A percentile compares a stretch with the other conserved stretches of the same genome.
phyloP scores from a whole-genome alignment of 1,140 invertebrate species.

The Neodiprion lecontei region DNA sequence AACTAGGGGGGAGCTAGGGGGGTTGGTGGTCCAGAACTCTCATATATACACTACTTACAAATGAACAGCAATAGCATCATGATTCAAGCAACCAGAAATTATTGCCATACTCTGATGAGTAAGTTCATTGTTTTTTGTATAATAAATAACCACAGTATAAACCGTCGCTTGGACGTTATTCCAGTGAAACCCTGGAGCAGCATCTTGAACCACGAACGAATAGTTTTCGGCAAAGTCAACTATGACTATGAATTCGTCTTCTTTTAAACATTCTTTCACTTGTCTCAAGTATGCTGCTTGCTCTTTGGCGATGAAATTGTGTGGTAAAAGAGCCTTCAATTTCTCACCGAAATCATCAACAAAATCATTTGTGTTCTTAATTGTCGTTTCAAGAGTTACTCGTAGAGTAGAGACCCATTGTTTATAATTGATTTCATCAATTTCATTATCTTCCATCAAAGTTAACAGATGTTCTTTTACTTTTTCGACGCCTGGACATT shows the following conservation, averaged over 20 bases:
- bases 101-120: conserved; percentile 24
- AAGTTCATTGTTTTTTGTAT: conserved; percentile 20
- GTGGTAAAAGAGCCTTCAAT: conserved; percentile 21
- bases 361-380: conserved; percentile 16
- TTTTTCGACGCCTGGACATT: conserved; percentile 17
- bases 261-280: conserved; percentile 25
- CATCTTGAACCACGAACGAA: conserved; percentile 44
- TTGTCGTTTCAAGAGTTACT: conserved; percentile 14
- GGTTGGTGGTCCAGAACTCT: no score
- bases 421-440: conserved; percentile 19
- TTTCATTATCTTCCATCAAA: conserved; percentile 18
- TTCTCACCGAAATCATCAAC: conserved; percentile 22
- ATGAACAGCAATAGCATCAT: conserved; percentile 27
- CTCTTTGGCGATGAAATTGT: conserved; percentile 35
- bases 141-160: conserved; percentile 37
- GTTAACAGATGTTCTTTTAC: conserved; percentile 13
- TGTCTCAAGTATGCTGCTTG: conserved; percentile 28
- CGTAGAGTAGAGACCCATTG: conserved; percentile 21
- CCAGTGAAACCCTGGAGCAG: conserved; percentile 43
- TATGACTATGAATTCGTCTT: conserved; percentile 25
- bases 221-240: conserved; percentile 48
- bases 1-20: no score
- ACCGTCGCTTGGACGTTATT: conserved; percentile 42
- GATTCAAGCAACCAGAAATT: conserved; percentile 26
- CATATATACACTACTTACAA: no score